A percentile compares a stretch with the other conserved stretches of the same genome.
phyloP scores from a whole-genome alignment of 1,140 invertebrate genomes.

The Ephestia elutella region DNA sequence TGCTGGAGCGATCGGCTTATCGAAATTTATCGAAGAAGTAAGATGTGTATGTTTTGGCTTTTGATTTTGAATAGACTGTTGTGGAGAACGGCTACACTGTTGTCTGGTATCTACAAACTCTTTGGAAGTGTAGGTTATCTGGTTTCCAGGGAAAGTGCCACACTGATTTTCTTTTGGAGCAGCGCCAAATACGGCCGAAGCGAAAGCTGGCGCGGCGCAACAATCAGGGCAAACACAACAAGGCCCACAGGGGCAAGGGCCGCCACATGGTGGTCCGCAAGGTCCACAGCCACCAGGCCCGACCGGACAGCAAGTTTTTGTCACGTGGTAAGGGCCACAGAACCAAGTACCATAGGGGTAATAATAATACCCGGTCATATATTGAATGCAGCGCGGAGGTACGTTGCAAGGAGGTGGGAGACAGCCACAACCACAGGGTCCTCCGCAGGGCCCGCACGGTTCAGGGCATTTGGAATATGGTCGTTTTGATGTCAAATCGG shows the following conservation, averaged over 20 bases:
- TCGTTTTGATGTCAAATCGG: slow-evolving; percentile 11
- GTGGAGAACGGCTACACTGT: background rate
- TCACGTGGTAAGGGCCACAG: slow-evolving; percentile 57
- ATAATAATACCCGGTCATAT: slow-evolving; percentile 65
- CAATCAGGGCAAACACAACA: slow-evolving; percentile 9
- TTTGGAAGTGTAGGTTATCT: background rate
- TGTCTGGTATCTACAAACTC: background rate
- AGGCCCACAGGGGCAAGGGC: slow-evolving; percentile 33
- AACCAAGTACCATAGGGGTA: slow-evolving; percentile 65
- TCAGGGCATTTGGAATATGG: slow-evolving; percentile 25
- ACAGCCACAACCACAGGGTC: slow-evolving; percentile 68
- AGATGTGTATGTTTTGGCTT: background rate
- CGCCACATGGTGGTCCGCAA: slow-evolving; percentile 30
- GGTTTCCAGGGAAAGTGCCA: background rate
- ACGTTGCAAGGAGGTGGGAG: slow-evolving; percentile 62
- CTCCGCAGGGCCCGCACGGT: slow-evolving; percentile 77
- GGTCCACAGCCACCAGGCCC: slow-evolving; percentile 35
- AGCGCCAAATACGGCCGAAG: slow-evolving; percentile 18
- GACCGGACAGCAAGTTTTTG: slow-evolving; percentile 48
- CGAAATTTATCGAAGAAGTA: background rate
- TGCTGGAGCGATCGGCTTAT: background rate
- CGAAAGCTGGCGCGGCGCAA: background rate
- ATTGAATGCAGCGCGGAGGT: slow-evolving; percentile 52
- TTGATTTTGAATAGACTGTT: too few species aligned
- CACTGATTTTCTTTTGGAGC: background rate